A percentile compares a stretch with the other conserved stretches of the same genome.
phyloP scores from a whole-genome alignment of 1,140 invertebrate genomes.

The Leptinotarsa undecemlineata region DNA sequence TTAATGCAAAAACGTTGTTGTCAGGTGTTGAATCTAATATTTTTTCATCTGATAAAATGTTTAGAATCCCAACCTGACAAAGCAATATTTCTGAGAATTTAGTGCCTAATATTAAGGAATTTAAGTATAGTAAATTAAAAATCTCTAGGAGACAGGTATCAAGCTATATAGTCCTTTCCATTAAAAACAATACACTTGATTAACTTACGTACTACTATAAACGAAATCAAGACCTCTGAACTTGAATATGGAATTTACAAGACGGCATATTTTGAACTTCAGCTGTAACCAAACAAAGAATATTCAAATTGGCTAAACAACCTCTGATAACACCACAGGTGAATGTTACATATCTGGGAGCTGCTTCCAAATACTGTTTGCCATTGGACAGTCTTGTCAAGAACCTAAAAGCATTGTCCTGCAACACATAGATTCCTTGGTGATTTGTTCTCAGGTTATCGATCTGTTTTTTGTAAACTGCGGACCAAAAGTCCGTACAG shows the following conservation, averaged over 20 bases:
- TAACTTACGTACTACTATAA: no score
- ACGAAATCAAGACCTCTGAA: constrained; percentile 61
- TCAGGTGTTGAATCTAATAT: no score
- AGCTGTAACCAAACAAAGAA: constrained; percentile 91
- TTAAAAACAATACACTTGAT: no score
- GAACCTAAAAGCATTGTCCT: constrained; percentile 94
- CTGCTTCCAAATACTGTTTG: constrained; percentile 89
- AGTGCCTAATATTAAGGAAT: no score
- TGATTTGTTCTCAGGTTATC: constrained; percentile 99
- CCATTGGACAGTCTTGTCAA: constrained; percentile 84
- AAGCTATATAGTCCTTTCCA: no score
- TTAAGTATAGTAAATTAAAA: no score
- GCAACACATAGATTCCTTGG: constrained; percentile 97
- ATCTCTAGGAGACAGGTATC: no score
- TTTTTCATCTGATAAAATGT: no score
- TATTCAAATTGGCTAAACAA: constrained; percentile 90
- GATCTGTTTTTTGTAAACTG: constrained; percentile 96
- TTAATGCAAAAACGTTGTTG: no score
- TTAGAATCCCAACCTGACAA: no score
- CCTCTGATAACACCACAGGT: constrained; percentile 95
- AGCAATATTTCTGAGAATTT: no score
- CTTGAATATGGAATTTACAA: constrained; percentile 93
- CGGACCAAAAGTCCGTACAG: constrained; percentile 98
- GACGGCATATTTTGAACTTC: constrained; percentile 91
- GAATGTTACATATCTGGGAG: constrained; percentile 91